Base-by-base conservation (phyloP, 2,888 invertebrate species). In the Hololepta plana region DNA sequence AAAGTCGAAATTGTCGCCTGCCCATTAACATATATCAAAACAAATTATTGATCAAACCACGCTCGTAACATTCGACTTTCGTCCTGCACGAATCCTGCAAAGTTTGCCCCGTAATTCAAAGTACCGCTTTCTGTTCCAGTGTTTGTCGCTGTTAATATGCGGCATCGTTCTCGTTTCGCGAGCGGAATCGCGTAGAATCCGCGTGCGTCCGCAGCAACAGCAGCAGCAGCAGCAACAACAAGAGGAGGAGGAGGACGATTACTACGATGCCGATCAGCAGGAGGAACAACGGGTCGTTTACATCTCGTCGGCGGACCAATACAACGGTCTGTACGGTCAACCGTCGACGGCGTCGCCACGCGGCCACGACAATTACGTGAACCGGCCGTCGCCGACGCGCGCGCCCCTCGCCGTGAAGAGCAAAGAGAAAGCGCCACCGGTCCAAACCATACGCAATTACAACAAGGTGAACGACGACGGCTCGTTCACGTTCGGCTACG, bases 381-480 rank as follows among this genome's bases (percentile, higher is more conserved):
- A n/a, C n/a, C n/a, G n/a, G n/a, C n/a, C n/a, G n/a, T n/a, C n/a
- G n/a, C n/a, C 9, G 3, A 24, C 11, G 12, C 25, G 11, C 24
- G 27, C 30, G n/a, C 7, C 11, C 8, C n/a, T n/a, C 7, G 20
- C 33, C 4, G 12, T 16, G 3, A 53, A 63, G 26, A 56, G 57
- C 5, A 69, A 67, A 44, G 71, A 74, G 36, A 75, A 70, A 47
- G 62, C 69, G 24, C 75, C 79, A 3, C 79, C 79, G 1, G 79
- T 82, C 2, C 79, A 80, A 55, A 82, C 82, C 9, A 75, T 80
- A 39, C 61, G 79, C 32, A 81, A 82, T 46, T 82, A 80, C 53
- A 81, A 79, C 46, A 79, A 81, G 57, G 64, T 69, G 12, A 81
- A 81, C 50, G 79, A 80, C 45, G 80, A 81, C 38, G 81, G 81